A percentile compares a stretch with the other conserved stretches of the same genome.
Evolutionary conservation across 2,113 vertebrate species (phyloP).

Genomic region (Campylomormyrus tamandua): DNA sequence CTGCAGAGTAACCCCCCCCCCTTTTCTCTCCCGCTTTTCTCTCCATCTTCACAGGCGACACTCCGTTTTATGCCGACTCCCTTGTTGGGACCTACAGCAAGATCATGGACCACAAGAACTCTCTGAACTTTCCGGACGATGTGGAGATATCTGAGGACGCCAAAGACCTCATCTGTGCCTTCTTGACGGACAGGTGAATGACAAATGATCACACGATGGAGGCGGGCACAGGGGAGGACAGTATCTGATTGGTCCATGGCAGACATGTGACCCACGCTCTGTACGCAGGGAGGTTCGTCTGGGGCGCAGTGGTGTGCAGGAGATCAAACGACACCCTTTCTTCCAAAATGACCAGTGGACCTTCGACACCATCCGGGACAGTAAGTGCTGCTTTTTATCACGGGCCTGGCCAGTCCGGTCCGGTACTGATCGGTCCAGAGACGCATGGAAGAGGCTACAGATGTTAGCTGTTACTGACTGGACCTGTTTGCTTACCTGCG

Average conservation of each 20-base stretch:
- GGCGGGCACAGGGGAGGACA: neutral
- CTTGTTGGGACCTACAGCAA: constrained; percentile 97
- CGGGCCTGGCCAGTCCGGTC: neutral
- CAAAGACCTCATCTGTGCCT: constrained; percentile 96
- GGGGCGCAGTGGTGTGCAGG: constrained; percentile 89
- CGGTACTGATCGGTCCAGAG: neutral
- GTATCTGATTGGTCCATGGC: neutral
- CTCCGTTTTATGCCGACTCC: constrained; percentile 96
- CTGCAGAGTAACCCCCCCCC: neutral
- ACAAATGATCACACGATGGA: neutral
- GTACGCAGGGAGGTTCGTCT: constrained; percentile 86
- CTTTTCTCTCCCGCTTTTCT: too few species aligned
- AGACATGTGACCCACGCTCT: constrained; percentile 18
- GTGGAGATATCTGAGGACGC: constrained; percentile 96
- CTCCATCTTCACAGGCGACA: constrained; percentile 71
- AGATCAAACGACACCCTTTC: constrained; percentile 92
- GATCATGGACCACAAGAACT: constrained; percentile 99
- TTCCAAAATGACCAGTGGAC: constrained; percentile 98
- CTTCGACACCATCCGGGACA: constrained; percentile 91
- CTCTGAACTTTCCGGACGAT: constrained; percentile 90
- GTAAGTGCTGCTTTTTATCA: constrained; percentile 61
- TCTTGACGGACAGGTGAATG: constrained; percentile 87
- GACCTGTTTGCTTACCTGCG: neutral
- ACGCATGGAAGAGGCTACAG: neutral
- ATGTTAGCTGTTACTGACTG: constrained; percentile 8